These are phyloP conservation scores for Gymnobelideus leadbeateri DNA, from an alignment of 2,113 vertebrate genomes.

Conservation along the genomic window DNA sequence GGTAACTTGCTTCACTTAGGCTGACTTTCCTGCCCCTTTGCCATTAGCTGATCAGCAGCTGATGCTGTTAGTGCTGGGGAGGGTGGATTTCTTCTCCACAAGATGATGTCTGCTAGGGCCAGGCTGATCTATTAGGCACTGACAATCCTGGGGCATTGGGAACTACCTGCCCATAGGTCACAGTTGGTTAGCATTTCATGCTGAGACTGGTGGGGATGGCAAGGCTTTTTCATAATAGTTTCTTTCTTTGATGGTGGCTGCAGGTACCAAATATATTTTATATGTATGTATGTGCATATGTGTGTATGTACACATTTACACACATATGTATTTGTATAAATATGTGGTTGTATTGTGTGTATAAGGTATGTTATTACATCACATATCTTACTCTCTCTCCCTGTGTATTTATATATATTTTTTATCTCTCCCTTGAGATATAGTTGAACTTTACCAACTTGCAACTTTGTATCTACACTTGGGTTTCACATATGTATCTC, in stretches of 20 bases:
- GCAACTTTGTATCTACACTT: too few relatives aligned
- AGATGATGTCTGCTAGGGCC: not conserved
- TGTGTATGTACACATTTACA: not conserved
- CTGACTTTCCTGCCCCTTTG: not conserved
- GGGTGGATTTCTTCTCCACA: not conserved
- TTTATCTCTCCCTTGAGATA: too few relatives aligned
- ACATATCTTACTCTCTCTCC: too few relatives aligned
- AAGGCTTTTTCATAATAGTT: not conserved
- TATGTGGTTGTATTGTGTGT: not conserved
- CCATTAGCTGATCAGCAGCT: not conserved
- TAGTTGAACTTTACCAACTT: too few relatives aligned
- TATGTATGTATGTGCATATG: not conserved
- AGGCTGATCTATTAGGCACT: not conserved
- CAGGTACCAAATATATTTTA: not conserved
- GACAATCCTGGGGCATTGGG: not conserved
- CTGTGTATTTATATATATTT: too few relatives aligned
- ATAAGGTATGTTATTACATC: too few relatives aligned
- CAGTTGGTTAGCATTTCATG: not conserved
- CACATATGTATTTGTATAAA: too few relatives aligned
- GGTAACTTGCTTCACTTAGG: not conserved
- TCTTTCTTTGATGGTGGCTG: not conserved
- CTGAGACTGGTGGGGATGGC: not conserved
- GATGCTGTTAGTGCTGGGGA: not conserved
- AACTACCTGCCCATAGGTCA: not conserved
- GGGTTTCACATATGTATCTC: not conserved